These are phyloP conservation scores for Orientallactaga bullata DNA, from an alignment of 2,113 vertebrate genomes.

Conservation along the genomic window DNA sequence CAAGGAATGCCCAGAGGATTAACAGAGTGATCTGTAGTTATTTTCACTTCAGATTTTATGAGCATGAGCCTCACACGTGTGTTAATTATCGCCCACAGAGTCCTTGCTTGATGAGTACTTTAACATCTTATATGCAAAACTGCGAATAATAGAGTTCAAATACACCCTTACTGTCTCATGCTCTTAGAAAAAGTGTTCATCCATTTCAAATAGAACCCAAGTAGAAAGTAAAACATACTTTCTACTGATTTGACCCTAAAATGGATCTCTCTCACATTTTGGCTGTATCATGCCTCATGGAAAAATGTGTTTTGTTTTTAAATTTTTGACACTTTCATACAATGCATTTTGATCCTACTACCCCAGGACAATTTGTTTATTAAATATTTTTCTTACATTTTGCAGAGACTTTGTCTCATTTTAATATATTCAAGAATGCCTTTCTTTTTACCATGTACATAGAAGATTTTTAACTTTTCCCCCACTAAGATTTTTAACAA, in stretches of 20 bases:
- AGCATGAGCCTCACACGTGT: conserved; percentile 44
- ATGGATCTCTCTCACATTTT: background rate
- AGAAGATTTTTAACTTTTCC: conserved; percentile 6
- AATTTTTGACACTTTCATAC: too few species aligned
- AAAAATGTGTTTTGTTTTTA: conserved; percentile 33
- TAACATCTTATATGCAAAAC: background rate
- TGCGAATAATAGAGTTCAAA: background rate
- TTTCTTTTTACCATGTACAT: conserved; percentile 24
- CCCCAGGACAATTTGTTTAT: too few species aligned
- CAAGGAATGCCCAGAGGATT: conserved; percentile 85
- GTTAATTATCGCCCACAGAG: conserved; percentile 19
- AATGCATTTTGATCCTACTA: too few species aligned
- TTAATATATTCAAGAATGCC: conserved; percentile 4
- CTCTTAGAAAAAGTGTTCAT: conserved; percentile 59
- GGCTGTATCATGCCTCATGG: background rate
- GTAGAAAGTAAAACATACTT: conserved; percentile 49
- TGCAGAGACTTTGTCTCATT: conserved; percentile 42
- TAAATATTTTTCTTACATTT: conserved; percentile 50
- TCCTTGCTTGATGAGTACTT: conserved; percentile 12
- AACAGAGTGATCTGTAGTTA: conserved; percentile 79
- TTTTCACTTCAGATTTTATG: conserved; percentile 71
- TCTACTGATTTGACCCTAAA: background rate
- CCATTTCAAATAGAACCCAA: conserved; percentile 9
- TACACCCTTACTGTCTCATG: background rate
- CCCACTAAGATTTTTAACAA: conserved; percentile 36